Conservation (phyloP, 2,113 vertebrate genomes). For the Serilophus lunatus region DNA sequence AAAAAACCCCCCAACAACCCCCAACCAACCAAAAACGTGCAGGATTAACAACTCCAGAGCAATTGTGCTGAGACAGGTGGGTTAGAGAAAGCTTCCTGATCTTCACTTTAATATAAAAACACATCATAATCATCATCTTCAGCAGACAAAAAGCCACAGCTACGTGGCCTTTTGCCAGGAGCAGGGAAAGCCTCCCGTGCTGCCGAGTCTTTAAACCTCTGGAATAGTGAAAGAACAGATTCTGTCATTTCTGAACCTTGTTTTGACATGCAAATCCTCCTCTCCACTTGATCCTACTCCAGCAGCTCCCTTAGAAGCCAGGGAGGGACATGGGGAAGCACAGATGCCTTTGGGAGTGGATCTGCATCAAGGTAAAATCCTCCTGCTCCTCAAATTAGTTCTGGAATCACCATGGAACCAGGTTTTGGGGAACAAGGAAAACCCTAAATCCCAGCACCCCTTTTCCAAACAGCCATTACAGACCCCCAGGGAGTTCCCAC, state of each 20-base stretch:
- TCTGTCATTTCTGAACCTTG: background rate
- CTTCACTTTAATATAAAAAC: background rate
- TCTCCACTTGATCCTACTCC: background rate
- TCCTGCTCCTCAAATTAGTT: background rate
- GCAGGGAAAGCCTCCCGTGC: background rate
- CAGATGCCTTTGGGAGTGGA: background rate
- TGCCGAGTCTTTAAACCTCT: background rate
- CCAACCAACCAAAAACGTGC: fast-evolving
- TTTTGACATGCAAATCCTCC: background rate
- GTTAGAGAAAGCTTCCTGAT: background rate
- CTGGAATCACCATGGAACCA: background rate
- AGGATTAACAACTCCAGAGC: background rate
- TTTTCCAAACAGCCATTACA: background rate
- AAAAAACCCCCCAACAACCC: too few species aligned
- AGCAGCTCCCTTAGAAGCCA: background rate
- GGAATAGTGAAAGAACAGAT: background rate
- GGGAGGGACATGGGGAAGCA: background rate
- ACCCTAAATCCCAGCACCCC: background rate
- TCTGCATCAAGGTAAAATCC: background rate
- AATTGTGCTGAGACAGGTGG: background rate
- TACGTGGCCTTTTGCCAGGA: background rate
- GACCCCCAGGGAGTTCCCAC: fast-evolving
- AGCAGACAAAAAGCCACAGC: background rate
- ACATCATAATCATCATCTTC: background rate
- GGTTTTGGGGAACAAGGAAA: background rate